Evolutionary conservation across 92 coral and sea anemone genomes (phyloP).

Genomic region (Montipora capitata): DNA sequence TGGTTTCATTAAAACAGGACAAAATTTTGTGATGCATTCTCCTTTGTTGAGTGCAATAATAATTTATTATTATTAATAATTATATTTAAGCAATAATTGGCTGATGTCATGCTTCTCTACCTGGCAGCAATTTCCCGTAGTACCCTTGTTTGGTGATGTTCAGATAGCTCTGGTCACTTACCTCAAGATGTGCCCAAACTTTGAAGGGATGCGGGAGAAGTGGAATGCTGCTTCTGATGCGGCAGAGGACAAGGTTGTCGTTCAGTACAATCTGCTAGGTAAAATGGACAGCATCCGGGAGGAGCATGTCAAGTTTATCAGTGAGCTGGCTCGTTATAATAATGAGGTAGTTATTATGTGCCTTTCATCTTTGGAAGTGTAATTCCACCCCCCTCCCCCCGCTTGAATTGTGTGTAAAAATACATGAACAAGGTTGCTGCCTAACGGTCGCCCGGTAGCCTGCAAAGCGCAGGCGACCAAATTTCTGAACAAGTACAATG

Average conservation of each 20-base stretch:
- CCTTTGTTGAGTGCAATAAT: no score
- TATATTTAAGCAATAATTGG: background rate
- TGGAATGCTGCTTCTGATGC: slow-evolving; percentile 93
- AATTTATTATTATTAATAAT: no score
- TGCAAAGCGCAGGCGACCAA: no score
- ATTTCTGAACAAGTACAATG: no score
- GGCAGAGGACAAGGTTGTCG: slow-evolving; percentile 92
- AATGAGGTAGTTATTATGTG: slow-evolving; percentile 80
- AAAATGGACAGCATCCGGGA: slow-evolving; percentile 96
- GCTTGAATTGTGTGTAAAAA: no score
- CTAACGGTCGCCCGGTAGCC: no score
- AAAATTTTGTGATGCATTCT: no score
- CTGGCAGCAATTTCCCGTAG: slow-evolving; percentile 98
- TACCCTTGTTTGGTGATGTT: slow-evolving; percentile 98
- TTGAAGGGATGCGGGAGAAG: slow-evolving; percentile 91
- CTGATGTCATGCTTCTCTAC: background rate
- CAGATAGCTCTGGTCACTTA: slow-evolving; percentile 96
- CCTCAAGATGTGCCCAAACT: slow-evolving; percentile 97
- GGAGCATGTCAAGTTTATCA: slow-evolving; percentile 95
- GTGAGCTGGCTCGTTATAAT: slow-evolving; percentile 97
- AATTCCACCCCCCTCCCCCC: no score
- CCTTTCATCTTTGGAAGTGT: no score
- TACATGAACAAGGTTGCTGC: no score
- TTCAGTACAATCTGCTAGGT: slow-evolving; percentile 92
- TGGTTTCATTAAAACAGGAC: no score